phyloP scores from a whole-genome alignment of 2,113 vertebrate genomes.

The Siphamia tubifer region DNA sequence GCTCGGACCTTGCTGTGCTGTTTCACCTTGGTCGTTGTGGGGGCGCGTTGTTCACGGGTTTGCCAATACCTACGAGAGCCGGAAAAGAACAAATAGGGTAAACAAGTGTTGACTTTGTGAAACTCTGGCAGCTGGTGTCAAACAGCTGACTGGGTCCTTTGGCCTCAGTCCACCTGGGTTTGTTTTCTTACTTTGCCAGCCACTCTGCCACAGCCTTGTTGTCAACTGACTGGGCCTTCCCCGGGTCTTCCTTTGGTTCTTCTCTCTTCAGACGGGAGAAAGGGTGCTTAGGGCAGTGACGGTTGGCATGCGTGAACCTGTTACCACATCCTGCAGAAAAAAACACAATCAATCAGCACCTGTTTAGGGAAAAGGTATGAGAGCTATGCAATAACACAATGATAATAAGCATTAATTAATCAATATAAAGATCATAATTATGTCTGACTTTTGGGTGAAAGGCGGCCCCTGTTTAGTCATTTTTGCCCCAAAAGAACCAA shows the following conservation, averaged over 20 bases:
- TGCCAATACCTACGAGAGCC: slow-evolving; percentile 88
- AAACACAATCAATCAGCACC: background rate
- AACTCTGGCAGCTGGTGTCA: background rate
- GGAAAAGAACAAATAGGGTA: background rate
- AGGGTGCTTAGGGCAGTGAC: slow-evolving; percentile 95
- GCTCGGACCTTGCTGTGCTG: slow-evolving; percentile 78
- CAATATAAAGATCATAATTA: too few species aligned
- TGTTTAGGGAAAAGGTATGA: too few species aligned
- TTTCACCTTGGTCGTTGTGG: slow-evolving; percentile 84
- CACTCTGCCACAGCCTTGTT: slow-evolving; percentile 97
- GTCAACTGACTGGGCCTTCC: slow-evolving; percentile 86
- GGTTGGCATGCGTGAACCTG: slow-evolving; percentile 96
- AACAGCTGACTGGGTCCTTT: background rate
- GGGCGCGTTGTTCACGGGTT: slow-evolving; percentile 88
- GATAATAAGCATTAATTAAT: too few species aligned
- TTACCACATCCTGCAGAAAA: slow-evolving; percentile 87
- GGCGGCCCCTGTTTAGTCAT: too few species aligned
- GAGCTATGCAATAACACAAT: too few species aligned
- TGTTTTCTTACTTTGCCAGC: slow-evolving; percentile 88
- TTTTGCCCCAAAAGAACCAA: too few species aligned
- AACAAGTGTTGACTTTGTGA: background rate
- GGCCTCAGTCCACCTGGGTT: background rate
- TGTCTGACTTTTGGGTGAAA: too few species aligned
- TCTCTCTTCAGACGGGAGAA: slow-evolving; percentile 94
- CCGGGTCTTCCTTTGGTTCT: slow-evolving; percentile 83